A percentile compares a stretch with the other conserved stretches of the same genome.
phyloP scores from a whole-genome alignment of 2,113 vertebrate species.

The Megaleporinus macrocephalus region DNA sequence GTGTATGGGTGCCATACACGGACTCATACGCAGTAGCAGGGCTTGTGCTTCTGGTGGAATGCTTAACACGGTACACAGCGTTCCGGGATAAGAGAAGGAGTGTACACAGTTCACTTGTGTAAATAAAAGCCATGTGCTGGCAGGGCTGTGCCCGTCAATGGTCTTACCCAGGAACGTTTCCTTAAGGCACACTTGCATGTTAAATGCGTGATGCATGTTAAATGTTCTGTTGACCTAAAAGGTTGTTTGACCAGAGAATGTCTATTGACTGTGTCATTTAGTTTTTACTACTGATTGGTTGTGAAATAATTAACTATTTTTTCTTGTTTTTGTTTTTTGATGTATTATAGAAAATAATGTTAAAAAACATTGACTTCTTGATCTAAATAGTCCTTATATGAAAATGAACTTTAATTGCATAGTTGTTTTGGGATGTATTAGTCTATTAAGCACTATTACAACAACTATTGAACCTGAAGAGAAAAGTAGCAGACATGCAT shows the following conservation, averaged over 20 bases:
- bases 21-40: neutral
- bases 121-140: slow-evolving; percentile 42
- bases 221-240: neutral
- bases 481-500: too few relatives aligned
- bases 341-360: too few relatives aligned
- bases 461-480: too few relatives aligned
- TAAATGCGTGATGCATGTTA: too few relatives aligned
- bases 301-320: neutral
- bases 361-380: too few relatives aligned
- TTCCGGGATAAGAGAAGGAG: slow-evolving; percentile 36
- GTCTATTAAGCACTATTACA: too few relatives aligned
- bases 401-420: too few relatives aligned
- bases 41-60: slow-evolving; percentile 33
- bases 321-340: too few relatives aligned
- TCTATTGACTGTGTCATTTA: neutral
- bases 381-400: too few relatives aligned
- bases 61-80: slow-evolving; percentile 45
- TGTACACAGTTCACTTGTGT: slow-evolving; percentile 29
- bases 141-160: neutral
- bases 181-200: too few relatives aligned
- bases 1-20: neutral
- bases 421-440: too few relatives aligned
- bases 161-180: neutral
- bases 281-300: neutral
- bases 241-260: neutral